Evolutionary conservation across 2,888 invertebrate species (phyloP), one percentile per base, ranked within the genome.

Genomic region (Eudemis profundana): DNA sequence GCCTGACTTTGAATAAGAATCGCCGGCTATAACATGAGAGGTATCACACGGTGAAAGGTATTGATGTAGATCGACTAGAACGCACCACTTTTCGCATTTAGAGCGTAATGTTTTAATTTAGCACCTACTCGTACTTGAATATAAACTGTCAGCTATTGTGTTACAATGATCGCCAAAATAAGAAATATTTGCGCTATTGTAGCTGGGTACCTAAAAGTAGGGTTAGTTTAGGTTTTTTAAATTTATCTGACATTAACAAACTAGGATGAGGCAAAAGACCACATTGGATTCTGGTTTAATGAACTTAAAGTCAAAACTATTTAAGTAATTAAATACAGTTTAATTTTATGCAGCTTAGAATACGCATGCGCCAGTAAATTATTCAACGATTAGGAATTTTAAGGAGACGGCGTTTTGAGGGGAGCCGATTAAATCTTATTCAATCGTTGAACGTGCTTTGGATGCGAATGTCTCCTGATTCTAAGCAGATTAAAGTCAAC

Each of bases 381-480:
- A 89, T 89, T 85, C 84, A 87, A 82, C 84, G 83, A 87, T 87
- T 85, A 85, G 79, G 77, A 79, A 78, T 82, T 82, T 80, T 77
- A 78, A 69, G 73, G 72, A 78, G 78, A 73, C 74, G 70, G 74
- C 78, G 79, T 80, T 83, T 79, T 79, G 84, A 81, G 79, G 81
- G 78, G 82, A 84, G 86, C 83, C 86, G 88, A 90, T 90, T 90
- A 86, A 87, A 89, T 86, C 86, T 84, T 75, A 85, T 87, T 86
- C 85, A 87, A 84, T 80, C 81, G 75, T 69, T 75, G 80, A 83
- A 90, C 90, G 91, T 91, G 91, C 89, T 81, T 82, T 75, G 83
- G 75, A 81, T 85, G 84, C 83, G 79, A 89, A 89, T 86, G 86
- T 81, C 79, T 82, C 72, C 74, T 78, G 85, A 85, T 86, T 85